These are phyloP conservation scores for Eristalis pertinax DNA, from an alignment of 2,888 invertebrate species.

Conservation along the genomic window DNA sequence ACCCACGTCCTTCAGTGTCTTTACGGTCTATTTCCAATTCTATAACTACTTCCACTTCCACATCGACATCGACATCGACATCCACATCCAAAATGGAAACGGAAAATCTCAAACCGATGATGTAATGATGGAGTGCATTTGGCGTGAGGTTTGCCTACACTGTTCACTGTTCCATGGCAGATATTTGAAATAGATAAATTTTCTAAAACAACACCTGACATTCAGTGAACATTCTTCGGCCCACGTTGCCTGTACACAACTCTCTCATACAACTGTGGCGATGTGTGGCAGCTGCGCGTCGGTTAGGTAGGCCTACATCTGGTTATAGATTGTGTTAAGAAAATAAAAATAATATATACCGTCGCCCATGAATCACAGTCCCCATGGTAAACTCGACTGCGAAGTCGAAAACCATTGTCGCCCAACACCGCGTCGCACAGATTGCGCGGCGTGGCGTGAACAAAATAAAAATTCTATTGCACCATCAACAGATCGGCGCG, in stretches of 20 bases:
- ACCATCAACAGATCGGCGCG: neutral
- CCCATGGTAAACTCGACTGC: constrained; percentile 36
- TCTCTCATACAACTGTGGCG: neutral
- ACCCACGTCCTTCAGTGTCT: neutral
- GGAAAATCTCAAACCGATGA: constrained; percentile 46
- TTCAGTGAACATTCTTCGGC: constrained; percentile 59
- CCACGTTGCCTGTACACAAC: constrained; percentile 33
- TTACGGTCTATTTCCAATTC: neutral
- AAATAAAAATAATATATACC: neutral
- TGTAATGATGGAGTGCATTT: constrained; percentile 56
- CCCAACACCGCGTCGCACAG: neutral
- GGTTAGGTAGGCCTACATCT: constrained; percentile 48
- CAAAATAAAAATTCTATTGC: neutral
- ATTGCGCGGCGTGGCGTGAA: neutral
- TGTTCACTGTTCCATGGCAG: constrained; percentile 39
- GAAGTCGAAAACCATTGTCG: constrained; percentile 62
- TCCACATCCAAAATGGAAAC: neutral
- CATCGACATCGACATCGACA: neutral
- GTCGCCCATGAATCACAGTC: constrained; percentile 59
- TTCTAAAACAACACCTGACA: constrained; percentile 67
- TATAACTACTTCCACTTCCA: constrained; percentile 2
- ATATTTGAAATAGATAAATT: constrained; percentile 65
- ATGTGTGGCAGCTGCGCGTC: constrained; percentile 21
- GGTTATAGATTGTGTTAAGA: neutral
- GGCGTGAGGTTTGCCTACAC: constrained; percentile 58